These are phyloP conservation scores for Alsophila aescularia DNA, from an alignment of 2,888 invertebrate species.

Conservation along the genomic window DNA sequence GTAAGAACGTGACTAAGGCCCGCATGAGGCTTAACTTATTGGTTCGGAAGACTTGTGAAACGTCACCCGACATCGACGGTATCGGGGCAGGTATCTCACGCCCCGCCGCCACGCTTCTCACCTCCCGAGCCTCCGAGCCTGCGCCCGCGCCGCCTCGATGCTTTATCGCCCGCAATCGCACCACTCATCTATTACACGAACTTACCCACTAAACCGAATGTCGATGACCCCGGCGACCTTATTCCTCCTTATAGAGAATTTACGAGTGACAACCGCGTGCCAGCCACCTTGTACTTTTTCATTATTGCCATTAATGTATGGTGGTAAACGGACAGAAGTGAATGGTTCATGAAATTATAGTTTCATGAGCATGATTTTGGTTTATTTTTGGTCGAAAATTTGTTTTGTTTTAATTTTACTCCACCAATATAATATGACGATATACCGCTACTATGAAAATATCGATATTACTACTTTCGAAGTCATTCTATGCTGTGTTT, in stretches of 20 bases:
- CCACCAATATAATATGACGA: too few relatives aligned
- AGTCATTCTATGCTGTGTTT: too few relatives aligned
- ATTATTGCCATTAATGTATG: slow-evolving; percentile 2
- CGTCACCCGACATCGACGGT: slow-evolving; percentile 45
- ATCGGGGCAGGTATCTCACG: slow-evolving; percentile 76
- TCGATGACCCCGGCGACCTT: slow-evolving; percentile 62
- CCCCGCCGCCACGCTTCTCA: slow-evolving; percentile 80
- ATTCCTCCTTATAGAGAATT: slow-evolving; percentile 56
- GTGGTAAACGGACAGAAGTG: not conserved
- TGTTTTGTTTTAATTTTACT: not conserved
- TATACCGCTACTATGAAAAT: too few relatives aligned
- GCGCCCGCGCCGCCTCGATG: slow-evolving; percentile 58
- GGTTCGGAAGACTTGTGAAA: not conserved
- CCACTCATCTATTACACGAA: slow-evolving; percentile 73
- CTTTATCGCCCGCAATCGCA: slow-evolving; percentile 73
- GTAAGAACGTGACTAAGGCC: not conserved
- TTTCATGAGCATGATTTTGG: not conserved
- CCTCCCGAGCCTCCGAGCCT: slow-evolving; percentile 68
- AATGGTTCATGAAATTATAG: not conserved
- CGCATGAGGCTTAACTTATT: not conserved
- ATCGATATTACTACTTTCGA: too few relatives aligned
- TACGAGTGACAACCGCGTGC: slow-evolving; percentile 58
- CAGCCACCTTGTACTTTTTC: slow-evolving; percentile 41
- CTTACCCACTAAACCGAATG: slow-evolving; percentile 74
- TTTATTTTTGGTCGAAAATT: not conserved